These are phyloP conservation scores for Microtus ochrogaster DNA, from an alignment of 2,113 vertebrate genomes.

Conservation along the genomic window DNA sequence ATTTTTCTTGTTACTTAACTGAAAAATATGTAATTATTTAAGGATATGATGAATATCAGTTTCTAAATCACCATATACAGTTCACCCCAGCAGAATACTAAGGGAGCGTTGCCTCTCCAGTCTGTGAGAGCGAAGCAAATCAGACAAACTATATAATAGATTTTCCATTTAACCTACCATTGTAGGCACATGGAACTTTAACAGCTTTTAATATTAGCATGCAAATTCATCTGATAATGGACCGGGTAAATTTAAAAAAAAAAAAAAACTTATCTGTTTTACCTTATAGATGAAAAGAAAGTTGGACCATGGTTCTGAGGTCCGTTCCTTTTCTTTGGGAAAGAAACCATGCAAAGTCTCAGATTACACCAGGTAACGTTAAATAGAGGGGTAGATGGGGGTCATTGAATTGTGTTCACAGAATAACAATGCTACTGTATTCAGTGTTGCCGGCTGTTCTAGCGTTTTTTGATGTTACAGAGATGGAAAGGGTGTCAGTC, in stretches of 20 bases:
- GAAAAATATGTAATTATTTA: conserved; percentile 53
- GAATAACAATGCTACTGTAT: background rate
- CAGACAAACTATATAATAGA: conserved; percentile 57
- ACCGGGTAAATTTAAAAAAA: conserved; percentile 34
- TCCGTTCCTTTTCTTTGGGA: conserved; percentile 99
- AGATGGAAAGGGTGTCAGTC: conserved; percentile 37
- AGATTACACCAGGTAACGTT: conserved; percentile 96
- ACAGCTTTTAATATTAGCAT: conserved; percentile 21
- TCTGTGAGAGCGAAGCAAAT: conserved; percentile 61
- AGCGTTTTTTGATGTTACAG: conserved; percentile 42
- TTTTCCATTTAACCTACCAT: conserved; percentile 51
- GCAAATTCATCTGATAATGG: conserved; percentile 49
- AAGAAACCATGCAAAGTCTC: conserved; percentile 99
- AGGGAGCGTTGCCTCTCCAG: background rate
- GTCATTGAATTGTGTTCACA: conserved; percentile 46
- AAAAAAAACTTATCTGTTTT: conserved; percentile 76
- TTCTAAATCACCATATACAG: conserved; percentile 34
- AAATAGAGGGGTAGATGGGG: conserved; percentile 30
- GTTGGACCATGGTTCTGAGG: conserved; percentile 99
- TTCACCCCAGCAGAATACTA: conserved; percentile 46
- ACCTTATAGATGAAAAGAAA: conserved; percentile 99
- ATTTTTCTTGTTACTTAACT: conserved; percentile 25
- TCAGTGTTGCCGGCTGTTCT: background rate
- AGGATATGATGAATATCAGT: conserved; percentile 6
- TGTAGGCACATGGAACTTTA: conserved; percentile 40